phyloP scores from a whole-genome alignment of 1,140 invertebrate species.

The Oppia nitens region DNA sequence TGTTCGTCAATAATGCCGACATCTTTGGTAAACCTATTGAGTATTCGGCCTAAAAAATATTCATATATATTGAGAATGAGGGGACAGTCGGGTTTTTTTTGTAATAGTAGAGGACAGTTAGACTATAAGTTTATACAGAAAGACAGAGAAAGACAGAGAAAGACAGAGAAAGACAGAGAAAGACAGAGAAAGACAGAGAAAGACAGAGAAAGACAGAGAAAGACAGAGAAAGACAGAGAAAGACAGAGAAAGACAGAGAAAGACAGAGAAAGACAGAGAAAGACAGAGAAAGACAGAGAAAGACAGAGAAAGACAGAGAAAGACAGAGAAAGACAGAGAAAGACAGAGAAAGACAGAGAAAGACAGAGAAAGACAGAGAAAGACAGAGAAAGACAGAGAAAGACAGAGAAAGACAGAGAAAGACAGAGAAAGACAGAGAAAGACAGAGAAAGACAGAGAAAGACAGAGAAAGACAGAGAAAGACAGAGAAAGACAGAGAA shows the following conservation, averaged over 20 bases:
- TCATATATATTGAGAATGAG: too few relatives aligned
- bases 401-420: neutral
- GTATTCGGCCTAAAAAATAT: constrained; percentile 20
- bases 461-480: neutral
- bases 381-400: neutral
- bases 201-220: too few relatives aligned
- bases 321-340: too few relatives aligned
- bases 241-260: too few relatives aligned
- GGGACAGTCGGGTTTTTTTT: neutral
- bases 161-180: too few relatives aligned
- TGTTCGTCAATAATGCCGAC: constrained; percentile 24
- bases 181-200: too few relatives aligned
- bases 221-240: too few relatives aligned
- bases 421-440: neutral
- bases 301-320: too few relatives aligned
- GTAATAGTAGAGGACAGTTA: neutral
- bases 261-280: too few relatives aligned
- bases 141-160: too few relatives aligned
- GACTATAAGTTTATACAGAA: neutral
- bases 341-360: neutral
- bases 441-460: neutral
- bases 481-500: neutral
- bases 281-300: too few relatives aligned
- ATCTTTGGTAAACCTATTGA: constrained; percentile 20
- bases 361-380: neutral